Evolutionary conservation across 2,113 vertebrate species (phyloP), one percentile per base, ranked within the genome.

Genomic region (Cynopterus brachyotis): DNA sequence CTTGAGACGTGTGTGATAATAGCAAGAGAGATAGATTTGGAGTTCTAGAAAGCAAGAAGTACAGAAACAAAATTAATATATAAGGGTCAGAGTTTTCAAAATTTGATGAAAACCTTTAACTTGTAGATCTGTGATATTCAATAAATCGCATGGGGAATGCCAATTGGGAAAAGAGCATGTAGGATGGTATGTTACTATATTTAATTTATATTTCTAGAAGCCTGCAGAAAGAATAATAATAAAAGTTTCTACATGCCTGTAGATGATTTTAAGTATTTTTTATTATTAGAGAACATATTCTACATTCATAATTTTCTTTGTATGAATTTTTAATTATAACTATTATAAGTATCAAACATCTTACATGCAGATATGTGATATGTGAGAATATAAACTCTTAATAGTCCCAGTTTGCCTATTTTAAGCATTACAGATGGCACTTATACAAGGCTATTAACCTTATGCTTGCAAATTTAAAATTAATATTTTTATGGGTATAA

Each of bases 401-500:
- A 57, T 89, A 76, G 62, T 67, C 45, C 13, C 24, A 82, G 3
- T 79, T 45, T 89, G 1, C 12, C 17, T 28, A 59, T 57, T 75
- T 86, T 72, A 10, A 70, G 55, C 67, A 69, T 20, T 80, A 35
- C 2, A 76, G 10, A 53, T 55, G 30, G 6, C 57, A 1, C 30
- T 42, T 32, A 50, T 66, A 15, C 40, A 91, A 91, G 85, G 26
- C 1, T 30, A 76, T 50, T 93, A 10, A 70, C 20, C 1, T 67
- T 28, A 47, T 91, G 32, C 4, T 9, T 40, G 57, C 4, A 70
- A 92, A 76, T 67, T 60, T 35, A 11, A 92, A 79, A 72, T 93
- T 50, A 45, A 30, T 78, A 60, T 42, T 79, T 94, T 53, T 59
- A 55, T 80, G 93, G 84, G 94, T 90, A 88, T 79, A 86, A 94